A percentile compares a stretch with the other conserved stretches of the same genome.
phyloP scores from a whole-genome alignment of 92 coral and sea anemone species.

The Heteractis magnifica region DNA sequence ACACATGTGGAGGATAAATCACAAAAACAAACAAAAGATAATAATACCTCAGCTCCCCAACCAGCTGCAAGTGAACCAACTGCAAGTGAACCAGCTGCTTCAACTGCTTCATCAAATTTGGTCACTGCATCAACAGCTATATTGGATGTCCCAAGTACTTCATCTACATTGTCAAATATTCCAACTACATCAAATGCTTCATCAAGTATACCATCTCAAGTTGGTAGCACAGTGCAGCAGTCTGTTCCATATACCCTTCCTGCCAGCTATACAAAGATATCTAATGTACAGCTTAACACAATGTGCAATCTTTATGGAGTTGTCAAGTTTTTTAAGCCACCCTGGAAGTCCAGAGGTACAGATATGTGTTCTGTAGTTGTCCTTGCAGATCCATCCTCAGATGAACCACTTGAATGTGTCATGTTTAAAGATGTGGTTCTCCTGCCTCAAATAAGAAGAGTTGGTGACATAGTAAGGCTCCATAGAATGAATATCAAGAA shows the following conservation, averaged over 20 bases:
- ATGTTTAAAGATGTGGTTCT: slow-evolving; percentile 42
- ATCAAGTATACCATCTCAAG: background rate
- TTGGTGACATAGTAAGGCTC: slow-evolving; percentile 68
- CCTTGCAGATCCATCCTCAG: slow-evolving; percentile 59
- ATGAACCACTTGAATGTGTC: slow-evolving; percentile 61
- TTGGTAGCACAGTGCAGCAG: background rate
- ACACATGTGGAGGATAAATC: background rate
- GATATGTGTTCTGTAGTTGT: slow-evolving; percentile 73
- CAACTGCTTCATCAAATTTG: background rate
- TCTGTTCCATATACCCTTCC: slow-evolving; percentile 39
- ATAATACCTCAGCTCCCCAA: background rate
- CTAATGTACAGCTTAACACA: slow-evolving; percentile 37
- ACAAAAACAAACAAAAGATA: background rate
- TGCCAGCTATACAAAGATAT: slow-evolving; percentile 51
- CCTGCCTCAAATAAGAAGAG: slow-evolving; percentile 55
- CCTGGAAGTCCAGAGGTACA: slow-evolving; percentile 75
- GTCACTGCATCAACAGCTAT: background rate
- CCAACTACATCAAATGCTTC: background rate
- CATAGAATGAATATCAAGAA: slow-evolving; percentile 57
- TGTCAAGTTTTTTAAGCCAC: slow-evolving; percentile 68
- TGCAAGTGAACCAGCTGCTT: background rate
- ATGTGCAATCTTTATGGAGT: slow-evolving; percentile 61
- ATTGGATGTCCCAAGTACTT: background rate
- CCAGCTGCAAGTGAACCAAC: background rate
- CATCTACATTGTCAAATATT: background rate